A percentile compares a stretch with the other conserved stretches of the same genome.
These are phyloP conservation scores for Ennomos erosarius DNA, from an alignment of 2,888 invertebrate genomes.

Conservation along the genomic window DNA sequence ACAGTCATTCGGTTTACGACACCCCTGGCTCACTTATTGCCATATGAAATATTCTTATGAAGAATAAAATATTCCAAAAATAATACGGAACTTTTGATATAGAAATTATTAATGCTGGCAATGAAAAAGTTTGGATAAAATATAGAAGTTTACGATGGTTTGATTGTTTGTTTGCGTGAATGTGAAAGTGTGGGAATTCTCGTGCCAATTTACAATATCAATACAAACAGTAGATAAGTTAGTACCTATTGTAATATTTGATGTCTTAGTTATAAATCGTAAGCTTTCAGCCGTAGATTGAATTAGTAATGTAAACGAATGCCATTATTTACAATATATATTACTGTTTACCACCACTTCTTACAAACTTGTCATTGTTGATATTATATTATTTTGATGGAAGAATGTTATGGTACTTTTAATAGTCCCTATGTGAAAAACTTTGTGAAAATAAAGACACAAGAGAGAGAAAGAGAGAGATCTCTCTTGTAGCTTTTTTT, in stretches of 20 bases:
- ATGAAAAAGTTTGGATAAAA: conserved; percentile 42
- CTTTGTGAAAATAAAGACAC: too few relatives aligned
- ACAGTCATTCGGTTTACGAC: conserved; percentile 20
- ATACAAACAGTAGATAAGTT: conserved; percentile 6
- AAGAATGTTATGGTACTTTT: too few relatives aligned
- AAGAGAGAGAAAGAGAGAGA: too few relatives aligned
- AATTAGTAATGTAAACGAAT: too few relatives aligned
- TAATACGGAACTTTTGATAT: conserved; percentile 38
- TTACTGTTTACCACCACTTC: too few relatives aligned
- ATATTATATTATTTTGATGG: too few relatives aligned
- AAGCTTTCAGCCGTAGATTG: too few relatives aligned
- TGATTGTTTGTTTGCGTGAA: conserved; percentile 32
- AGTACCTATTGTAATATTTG: background rate
- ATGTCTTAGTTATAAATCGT: too few relatives aligned
- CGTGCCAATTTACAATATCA: conserved; percentile 2
- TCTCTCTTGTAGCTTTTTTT: too few relatives aligned
- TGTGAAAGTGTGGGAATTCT: conserved; percentile 17
- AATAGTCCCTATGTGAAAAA: too few relatives aligned
- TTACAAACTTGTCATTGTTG: too few relatives aligned
- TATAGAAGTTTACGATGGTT: conserved; percentile 35
- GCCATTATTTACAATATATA: too few relatives aligned
- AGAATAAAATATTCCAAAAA: conserved; percentile 27
- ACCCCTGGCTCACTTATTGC: conserved; percentile 18
- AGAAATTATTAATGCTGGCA: conserved; percentile 37
- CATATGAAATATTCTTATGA: conserved; percentile 24